phyloP scores from a whole-genome alignment of 1,140 invertebrate genomes.

The Zaprionus taronus region DNA sequence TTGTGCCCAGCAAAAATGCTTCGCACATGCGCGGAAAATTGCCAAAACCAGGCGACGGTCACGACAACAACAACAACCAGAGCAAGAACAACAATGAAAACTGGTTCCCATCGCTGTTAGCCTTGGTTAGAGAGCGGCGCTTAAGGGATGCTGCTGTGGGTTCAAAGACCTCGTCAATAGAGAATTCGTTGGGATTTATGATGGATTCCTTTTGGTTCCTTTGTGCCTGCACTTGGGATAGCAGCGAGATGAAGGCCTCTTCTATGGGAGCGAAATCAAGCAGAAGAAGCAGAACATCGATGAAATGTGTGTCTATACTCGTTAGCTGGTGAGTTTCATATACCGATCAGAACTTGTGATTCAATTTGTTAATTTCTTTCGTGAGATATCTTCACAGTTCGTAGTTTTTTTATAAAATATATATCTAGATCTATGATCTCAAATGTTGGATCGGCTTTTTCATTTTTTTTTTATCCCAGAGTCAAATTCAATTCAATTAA shows the following conservation, averaged over 20 bases:
- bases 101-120: conserved; percentile 59
- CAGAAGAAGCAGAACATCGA: neutral
- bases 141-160: conserved; percentile 62
- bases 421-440: too few relatives aligned
- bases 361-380: too few relatives aligned
- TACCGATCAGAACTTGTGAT: too few relatives aligned
- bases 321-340: neutral
- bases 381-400: too few relatives aligned
- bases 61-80: conserved; percentile 8
- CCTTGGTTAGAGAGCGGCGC: conserved; percentile 42
- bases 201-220: neutral
- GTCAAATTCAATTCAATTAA: too few relatives aligned
- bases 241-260: neutral
- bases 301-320: neutral
- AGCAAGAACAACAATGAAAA: conserved; percentile 22
- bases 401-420: too few relatives aligned
- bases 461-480: too few relatives aligned
- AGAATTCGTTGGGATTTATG: neutral
- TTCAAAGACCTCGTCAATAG: conserved; percentile 60
- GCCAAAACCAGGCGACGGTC: conserved; percentile 41
- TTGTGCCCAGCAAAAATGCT: conserved; percentile 20
- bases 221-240: neutral
- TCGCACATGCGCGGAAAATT: conserved; percentile 54
- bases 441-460: too few relatives aligned
- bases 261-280: neutral